Evolutionary conservation across 2,888 invertebrate genomes (phyloP), one percentile per base, ranked within the genome.

Genomic region (Plusia festucae): DNA sequence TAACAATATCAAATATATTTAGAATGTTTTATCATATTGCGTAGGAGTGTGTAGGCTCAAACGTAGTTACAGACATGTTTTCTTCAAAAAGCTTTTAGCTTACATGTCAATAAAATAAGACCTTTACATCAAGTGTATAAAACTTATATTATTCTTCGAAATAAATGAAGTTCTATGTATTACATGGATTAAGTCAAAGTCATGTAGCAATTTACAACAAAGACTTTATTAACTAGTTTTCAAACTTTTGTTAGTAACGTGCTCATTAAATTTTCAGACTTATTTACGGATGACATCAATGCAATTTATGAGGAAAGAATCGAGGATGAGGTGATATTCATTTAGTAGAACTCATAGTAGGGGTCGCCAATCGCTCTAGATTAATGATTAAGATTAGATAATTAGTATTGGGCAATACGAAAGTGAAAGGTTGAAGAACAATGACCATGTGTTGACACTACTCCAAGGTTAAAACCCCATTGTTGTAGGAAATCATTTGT

Each of bases 341-440:
- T 0, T 46, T 40, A 59, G 49, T 53, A 53, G 8, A 27, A 52
- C 30, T 53, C 60, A 16, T 78, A 71, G 82, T 83, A 78, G 76
- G 58, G 75, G 64, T 49, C 49, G 62, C 49, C 75, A 81, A 79
- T 82, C 78, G 79, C 81, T 88, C 81, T 75, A 88, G 89, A 90
- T 89, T 82, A 86, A 85, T 81, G 82, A 90, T 88, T 78, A 59
- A 88, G 90, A 90, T 90, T 84, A 90, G 90, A 90, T 90, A 88
- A 89, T 89, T 87, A 85, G 73, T 76, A 83, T 88, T 88, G 82
- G 78, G 76, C 83, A 88, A 88, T 74, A 76, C 62, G 83, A 89
- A 89, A 90, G 91, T 90, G 90, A 90, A 91, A 90, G 91, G 88
- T 82, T 82, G 82, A 76, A 71, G 73, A 74, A 78, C 78, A 83